Percentiles rank a stretch among this genome's conserved stretches.
Conservation (phyloP, 2,113 vertebrate genomes). For the Paratilapia polleni region DNA sequence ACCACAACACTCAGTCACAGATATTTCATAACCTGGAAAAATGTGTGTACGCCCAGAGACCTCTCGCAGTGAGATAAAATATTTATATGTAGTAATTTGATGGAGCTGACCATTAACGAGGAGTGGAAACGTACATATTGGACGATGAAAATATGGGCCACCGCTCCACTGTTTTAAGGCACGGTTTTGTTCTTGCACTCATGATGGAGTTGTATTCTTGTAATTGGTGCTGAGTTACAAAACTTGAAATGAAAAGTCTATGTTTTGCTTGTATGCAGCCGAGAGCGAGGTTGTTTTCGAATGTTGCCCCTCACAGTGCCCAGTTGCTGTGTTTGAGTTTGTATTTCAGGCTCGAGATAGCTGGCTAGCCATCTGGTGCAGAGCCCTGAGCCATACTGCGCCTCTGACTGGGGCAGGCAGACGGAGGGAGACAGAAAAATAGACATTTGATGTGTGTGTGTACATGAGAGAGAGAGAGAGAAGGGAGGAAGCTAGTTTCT, state of each 20-base stretch:
- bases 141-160: background rate
- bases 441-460: background rate
- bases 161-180: background rate
- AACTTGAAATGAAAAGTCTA: background rate
- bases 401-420: slow-evolving; percentile 45
- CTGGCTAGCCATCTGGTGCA: slow-evolving; percentile 49
- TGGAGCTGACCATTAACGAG: background rate
- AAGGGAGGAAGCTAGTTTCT: slow-evolving; percentile 17
- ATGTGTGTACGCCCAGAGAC: background rate
- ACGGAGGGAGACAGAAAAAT: slow-evolving; percentile 21
- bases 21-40: background rate
- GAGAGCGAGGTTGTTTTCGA: slow-evolving; percentile 7
- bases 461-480: background rate
- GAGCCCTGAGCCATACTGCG: slow-evolving; percentile 42
- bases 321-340: slow-evolving; percentile 30
- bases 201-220: background rate
- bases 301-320: slow-evolving; percentile 14
- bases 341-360: slow-evolving; percentile 60
- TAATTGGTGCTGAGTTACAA: background rate
- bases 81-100: background rate
- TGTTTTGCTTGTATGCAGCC: background rate
- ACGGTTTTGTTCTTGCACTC: background rate
- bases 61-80: background rate
- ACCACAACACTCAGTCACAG: background rate
- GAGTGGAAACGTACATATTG: background rate